Conservation (phyloP, 2,888 invertebrate genomes). For the Drosophila silvestris region DNA sequence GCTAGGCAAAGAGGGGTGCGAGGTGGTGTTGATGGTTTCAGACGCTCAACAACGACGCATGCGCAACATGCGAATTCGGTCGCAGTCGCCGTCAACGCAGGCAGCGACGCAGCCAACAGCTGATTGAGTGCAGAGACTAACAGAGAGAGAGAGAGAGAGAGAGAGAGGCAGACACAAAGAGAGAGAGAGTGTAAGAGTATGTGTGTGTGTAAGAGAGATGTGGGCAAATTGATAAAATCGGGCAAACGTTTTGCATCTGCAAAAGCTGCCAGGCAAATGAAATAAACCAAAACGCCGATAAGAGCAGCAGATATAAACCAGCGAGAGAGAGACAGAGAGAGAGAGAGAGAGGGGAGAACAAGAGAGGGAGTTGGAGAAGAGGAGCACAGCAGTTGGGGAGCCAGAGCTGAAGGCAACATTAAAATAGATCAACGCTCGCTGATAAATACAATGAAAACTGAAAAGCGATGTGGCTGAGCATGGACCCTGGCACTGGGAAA, state of each 20-base stretch:
- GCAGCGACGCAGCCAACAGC: conserved; percentile 58
- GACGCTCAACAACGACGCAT: conserved; percentile 61
- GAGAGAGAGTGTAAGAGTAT: background rate
- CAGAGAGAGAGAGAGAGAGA: conserved; percentile 13
- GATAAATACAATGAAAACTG: conserved; percentile 69
- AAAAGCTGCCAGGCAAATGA: conserved; percentile 76
- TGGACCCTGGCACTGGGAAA: conserved; percentile 6
- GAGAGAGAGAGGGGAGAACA: conserved; percentile 11
- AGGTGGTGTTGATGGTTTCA: conserved; percentile 30
- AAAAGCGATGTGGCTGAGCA: conserved; percentile 51
- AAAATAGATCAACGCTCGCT: conserved; percentile 74
- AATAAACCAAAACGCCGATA: conserved; percentile 76
- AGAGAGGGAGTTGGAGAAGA: conserved; percentile 14
- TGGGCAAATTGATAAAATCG: conserved; percentile 60
- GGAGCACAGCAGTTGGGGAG: conserved; percentile 20
- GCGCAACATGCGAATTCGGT: conserved; percentile 65
- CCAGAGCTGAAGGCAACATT: conserved; percentile 51
- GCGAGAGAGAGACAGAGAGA: background rate
- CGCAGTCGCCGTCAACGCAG: conserved; percentile 32
- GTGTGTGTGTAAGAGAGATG: conserved; percentile 19
- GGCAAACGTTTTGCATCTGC: conserved; percentile 70
- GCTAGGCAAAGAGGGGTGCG: conserved; percentile 11
- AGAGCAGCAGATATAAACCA: conserved; percentile 43
- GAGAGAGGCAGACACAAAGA: background rate
- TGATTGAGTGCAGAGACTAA: conserved; percentile 44